Conservation (phyloP, 2,888 invertebrate genomes). For the Neria commutata region DNA sequence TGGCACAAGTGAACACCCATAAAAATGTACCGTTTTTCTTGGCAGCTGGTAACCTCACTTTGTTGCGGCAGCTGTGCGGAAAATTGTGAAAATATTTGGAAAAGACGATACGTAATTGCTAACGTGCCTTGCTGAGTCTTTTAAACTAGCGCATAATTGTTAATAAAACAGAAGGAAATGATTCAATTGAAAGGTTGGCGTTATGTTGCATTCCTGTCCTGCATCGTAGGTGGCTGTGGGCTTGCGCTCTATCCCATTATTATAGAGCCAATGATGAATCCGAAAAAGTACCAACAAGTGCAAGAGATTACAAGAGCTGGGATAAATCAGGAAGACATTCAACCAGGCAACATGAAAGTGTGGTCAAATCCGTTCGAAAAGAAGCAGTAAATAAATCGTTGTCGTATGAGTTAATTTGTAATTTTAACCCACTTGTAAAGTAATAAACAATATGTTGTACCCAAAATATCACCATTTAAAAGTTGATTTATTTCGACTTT, state of each 20-base stretch:
- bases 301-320: constrained; percentile 32
- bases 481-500: too few species aligned
- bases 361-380: not conserved
- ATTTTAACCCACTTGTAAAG: too few species aligned
- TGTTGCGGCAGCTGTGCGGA: too few species aligned
- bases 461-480: too few species aligned
- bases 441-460: too few species aligned
- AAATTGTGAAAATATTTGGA: too few species aligned
- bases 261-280: constrained; percentile 68
- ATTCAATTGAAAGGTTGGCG: constrained; percentile 64
- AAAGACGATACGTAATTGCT: too few species aligned
- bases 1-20: too few species aligned
- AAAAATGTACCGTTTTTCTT: too few species aligned
- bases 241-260: constrained; percentile 67
- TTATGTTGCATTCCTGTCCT: constrained; percentile 65
- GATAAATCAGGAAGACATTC: not conserved
- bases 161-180: constrained; percentile 43
- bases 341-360: constrained; percentile 1
- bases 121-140: too few species aligned
- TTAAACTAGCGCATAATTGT: too few species aligned
- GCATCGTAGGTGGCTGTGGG: constrained; percentile 65
- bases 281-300: constrained; percentile 64
- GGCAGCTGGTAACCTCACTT: too few species aligned
- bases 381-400: not conserved
- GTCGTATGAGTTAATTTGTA: not conserved